Evolutionary conservation across 1,140 invertebrate species (phyloP).

Genomic region (Chironomus striatipennis): DNA sequence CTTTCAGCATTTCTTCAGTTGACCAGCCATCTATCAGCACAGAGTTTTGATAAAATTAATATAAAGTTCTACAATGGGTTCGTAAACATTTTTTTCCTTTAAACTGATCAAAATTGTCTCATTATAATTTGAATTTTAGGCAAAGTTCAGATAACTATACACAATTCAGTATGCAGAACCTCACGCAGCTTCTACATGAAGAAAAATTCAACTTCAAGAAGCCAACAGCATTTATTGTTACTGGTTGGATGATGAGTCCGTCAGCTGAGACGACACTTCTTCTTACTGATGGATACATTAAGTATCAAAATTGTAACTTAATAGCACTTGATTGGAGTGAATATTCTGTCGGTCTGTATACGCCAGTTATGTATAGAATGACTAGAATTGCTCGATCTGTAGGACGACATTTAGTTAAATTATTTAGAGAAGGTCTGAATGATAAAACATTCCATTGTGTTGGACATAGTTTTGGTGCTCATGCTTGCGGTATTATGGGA

Average conservation of each 20-base stretch:
- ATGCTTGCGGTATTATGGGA: constrained; percentile 2
- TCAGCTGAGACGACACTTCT: neutral
- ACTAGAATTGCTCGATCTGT: neutral
- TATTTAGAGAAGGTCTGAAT: neutral
- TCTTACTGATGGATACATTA: neutral
- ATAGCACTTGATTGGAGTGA: neutral
- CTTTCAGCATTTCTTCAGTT: neutral
- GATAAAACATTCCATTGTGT: neutral
- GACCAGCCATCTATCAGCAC: neutral
- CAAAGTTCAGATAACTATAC: neutral
- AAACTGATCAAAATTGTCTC: neutral
- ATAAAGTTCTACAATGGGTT: neutral
- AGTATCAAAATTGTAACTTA: neutral
- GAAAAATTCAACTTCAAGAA: neutral
- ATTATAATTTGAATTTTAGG: neutral
- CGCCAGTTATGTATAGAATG: neutral
- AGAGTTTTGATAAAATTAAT: neutral
- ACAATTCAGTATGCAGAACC: neutral
- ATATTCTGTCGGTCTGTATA: neutral
- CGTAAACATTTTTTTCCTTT: neutral
- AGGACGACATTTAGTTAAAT: neutral
- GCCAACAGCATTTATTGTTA: neutral
- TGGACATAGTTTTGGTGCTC: constrained; percentile 1
- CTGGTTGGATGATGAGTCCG: neutral
- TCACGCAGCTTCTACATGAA: neutral